Percentiles rank a stretch among this genome's conserved stretches.
Evolutionary conservation across 2,888 invertebrate genomes (phyloP).

Genomic region (Orthosia gracilis): DNA sequence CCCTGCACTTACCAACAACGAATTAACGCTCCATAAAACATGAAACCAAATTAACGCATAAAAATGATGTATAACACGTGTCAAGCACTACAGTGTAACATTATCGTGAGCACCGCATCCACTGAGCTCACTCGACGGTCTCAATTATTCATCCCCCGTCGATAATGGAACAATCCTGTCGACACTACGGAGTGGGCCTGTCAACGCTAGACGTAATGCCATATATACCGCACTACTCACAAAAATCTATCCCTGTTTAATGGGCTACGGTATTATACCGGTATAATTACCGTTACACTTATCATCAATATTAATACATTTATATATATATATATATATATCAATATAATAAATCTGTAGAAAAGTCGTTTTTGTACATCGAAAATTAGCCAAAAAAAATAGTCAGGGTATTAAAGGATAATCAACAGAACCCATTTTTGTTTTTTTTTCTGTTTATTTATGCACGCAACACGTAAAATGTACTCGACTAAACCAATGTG

Average conservation of each 20-base stretch:
- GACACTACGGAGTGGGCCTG: constrained; percentile 83
- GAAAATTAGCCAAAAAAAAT: too few species aligned
- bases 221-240: constrained; percentile 74
- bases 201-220: constrained; percentile 86
- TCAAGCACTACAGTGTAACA: constrained; percentile 41
- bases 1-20: constrained; percentile 36
- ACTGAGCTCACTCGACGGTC: constrained; percentile 78
- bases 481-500: too few species aligned
- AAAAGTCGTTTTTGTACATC: too few species aligned
- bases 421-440: too few species aligned
- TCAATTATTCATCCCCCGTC: constrained; percentile 87
- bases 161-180: constrained; percentile 91
- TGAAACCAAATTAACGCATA: constrained; percentile 36
- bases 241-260: constrained; percentile 79
- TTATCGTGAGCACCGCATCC: constrained; percentile 75
- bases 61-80: constrained; percentile 58
- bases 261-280: constrained; percentile 51
- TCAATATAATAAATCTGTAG: too few species aligned
- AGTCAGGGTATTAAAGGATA: too few species aligned
- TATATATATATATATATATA: too few species aligned
- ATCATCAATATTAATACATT: too few species aligned
- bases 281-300: constrained; percentile 42
- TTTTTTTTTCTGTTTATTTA: too few species aligned
- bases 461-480: too few species aligned
- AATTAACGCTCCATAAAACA: constrained; percentile 35